Conservation (phyloP, 2,888 invertebrate species). For the Chloroclysta siterata region DNA sequence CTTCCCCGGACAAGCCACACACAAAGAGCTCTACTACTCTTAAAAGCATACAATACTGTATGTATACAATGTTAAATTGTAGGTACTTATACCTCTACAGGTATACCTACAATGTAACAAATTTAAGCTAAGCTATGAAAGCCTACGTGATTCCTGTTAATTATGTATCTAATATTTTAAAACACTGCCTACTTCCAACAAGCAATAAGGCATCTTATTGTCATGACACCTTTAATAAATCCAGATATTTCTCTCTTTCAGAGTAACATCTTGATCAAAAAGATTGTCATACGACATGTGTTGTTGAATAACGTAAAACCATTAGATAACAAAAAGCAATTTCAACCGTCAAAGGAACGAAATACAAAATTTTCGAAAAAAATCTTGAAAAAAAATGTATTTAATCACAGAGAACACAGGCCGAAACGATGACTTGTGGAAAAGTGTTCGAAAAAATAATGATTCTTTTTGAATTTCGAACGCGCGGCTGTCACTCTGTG, state of each 20-base stretch:
- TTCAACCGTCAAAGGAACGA: slow-evolving; percentile 36
- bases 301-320: slow-evolving; percentile 37
- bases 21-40: no score
- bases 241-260: neutral
- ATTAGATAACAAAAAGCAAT: slow-evolving; percentile 40
- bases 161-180: no score
- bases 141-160: no score
- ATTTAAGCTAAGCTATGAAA: no score
- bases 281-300: slow-evolving; percentile 29
- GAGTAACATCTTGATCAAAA: slow-evolving; percentile 31
- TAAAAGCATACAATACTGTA: no score
- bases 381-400: slow-evolving; percentile 52
- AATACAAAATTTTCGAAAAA: slow-evolving; percentile 33
- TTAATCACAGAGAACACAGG: slow-evolving; percentile 74
- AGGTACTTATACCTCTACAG: no score
- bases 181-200: no score
- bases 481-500: slow-evolving; percentile 61
- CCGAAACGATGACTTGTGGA: slow-evolving; percentile 73
- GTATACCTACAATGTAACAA: no score
- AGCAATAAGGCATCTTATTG: no score
- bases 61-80: no score
- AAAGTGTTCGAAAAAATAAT: slow-evolving; percentile 58
- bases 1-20: no score
- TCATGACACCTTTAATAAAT: neutral
- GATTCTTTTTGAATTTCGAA: slow-evolving; percentile 55